These are phyloP conservation scores for Nephrocerus scutellatus DNA, from an alignment of 2,888 invertebrate species.

Conservation along the genomic window DNA sequence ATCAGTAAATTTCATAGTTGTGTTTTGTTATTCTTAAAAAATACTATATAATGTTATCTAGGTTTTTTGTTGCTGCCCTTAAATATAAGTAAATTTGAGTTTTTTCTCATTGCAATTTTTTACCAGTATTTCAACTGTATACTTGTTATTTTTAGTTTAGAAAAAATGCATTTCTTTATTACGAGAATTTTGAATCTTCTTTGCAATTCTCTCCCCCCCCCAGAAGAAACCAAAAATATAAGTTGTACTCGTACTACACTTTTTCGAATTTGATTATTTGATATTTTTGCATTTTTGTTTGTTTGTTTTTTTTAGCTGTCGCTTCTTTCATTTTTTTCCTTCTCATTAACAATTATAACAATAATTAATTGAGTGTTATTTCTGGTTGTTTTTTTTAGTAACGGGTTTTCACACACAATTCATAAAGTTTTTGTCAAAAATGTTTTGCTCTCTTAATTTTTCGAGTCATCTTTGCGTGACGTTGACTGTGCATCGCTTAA, in stretches of 20 bases:
- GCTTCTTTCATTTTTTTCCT: constrained; percentile 16
- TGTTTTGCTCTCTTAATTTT: constrained; percentile 39
- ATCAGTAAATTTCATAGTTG: no score
- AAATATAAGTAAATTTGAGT: no score
- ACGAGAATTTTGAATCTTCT: no score
- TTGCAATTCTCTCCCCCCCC: no score
- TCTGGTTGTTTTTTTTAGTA: constrained; percentile 20
- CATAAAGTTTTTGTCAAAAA: background rate
- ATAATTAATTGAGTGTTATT: constrained; percentile 15
- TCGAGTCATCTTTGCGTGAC: constrained; percentile 50
- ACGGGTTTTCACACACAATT: background rate
- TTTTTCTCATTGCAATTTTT: no score
- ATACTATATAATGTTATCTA: no score
- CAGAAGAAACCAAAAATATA: no score
- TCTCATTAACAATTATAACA: constrained; percentile 17
- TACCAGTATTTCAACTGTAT: no score
- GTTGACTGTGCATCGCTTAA: constrained; percentile 52
- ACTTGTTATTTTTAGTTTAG: no score
- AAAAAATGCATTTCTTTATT: no score
- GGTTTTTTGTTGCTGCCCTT: no score
- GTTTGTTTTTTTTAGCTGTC: constrained; percentile 22
- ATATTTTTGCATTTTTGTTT: constrained; percentile 2
- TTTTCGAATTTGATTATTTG: background rate
- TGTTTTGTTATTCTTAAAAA: no score
- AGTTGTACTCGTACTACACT: background rate